phyloP scores from a whole-genome alignment of 2,888 invertebrate species.

The Drosophila algonquin region DNA sequence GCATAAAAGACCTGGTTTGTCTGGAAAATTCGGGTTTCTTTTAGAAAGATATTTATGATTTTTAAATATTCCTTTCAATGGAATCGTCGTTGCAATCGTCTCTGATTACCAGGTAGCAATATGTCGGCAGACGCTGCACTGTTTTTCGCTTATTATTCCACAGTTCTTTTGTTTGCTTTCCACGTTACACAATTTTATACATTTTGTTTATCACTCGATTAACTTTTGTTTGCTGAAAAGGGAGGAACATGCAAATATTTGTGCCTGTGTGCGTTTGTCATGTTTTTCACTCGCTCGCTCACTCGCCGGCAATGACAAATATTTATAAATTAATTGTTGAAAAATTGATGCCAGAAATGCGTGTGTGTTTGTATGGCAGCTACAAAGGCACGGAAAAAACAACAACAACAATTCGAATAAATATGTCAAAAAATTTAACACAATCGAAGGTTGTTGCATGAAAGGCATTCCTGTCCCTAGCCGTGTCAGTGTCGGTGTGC shows the following conservation, averaged over 20 bases:
- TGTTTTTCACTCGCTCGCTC: constrained; percentile 42
- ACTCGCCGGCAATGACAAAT: constrained; percentile 46
- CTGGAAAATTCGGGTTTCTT: too few relatives aligned
- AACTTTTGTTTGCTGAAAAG: constrained; percentile 29
- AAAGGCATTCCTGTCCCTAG: constrained; percentile 24
- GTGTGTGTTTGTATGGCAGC: constrained; percentile 4
- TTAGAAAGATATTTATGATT: too few relatives aligned
- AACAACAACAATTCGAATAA: constrained; percentile 57
- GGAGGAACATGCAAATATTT: constrained; percentile 27
- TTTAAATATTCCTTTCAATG: not conserved
- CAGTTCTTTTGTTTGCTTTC: constrained; percentile 19
- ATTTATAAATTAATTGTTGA: constrained; percentile 58
- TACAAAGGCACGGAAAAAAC: constrained; percentile 33
- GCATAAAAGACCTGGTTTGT: too few relatives aligned
- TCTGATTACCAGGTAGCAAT: not conserved
- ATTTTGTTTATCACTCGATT: constrained; percentile 36
- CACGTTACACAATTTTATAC: constrained; percentile 36
- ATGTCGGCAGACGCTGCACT: not conserved
- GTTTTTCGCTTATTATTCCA: constrained; percentile 18
- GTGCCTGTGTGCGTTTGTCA: constrained; percentile 34
- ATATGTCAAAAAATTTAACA: constrained; percentile 66
- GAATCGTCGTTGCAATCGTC: not conserved
- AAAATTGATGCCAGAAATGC: constrained; percentile 46
- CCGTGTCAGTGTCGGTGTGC: not conserved
- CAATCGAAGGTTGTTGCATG: constrained; percentile 48